Percentiles rank a stretch among this genome's conserved stretches.
phyloP scores from a whole-genome alignment of 2,113 vertebrate genomes.

The Helogale parvula region DNA sequence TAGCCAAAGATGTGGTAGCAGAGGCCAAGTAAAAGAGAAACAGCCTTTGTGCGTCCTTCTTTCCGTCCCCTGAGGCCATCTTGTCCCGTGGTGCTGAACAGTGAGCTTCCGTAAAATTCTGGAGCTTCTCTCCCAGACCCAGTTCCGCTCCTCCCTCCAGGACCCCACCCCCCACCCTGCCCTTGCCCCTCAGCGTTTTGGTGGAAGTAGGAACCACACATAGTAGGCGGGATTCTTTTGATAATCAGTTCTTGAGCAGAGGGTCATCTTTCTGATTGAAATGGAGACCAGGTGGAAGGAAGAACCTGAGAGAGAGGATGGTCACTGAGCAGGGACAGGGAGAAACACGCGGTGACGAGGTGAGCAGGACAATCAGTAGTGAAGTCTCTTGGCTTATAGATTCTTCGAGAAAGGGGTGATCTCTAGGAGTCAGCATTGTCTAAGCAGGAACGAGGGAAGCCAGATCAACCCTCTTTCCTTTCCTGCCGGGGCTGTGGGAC shows the following conservation, averaged over 20 bases:
- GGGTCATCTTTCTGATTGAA: background rate
- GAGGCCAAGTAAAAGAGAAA: background rate
- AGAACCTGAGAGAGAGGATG: background rate
- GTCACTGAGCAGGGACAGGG: fast-evolving
- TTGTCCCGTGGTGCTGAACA: background rate
- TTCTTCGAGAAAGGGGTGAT: background rate
- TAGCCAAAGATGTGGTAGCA: background rate
- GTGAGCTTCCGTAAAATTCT: background rate
- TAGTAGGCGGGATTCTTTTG: background rate
- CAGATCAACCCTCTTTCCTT: background rate
- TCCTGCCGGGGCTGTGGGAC: background rate
- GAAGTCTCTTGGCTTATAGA: fast-evolving
- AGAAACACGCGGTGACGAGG: too few relatives aligned
- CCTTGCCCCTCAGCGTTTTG: background rate
- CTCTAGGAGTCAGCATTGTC: background rate
- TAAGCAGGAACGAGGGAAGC: background rate
- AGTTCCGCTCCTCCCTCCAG: background rate
- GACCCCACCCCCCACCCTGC: background rate
- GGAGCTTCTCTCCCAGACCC: too few relatives aligned
- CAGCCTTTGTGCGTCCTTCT: background rate
- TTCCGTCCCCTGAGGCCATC: fast-evolving
- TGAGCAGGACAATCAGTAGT: background rate
- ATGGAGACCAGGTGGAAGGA: background rate
- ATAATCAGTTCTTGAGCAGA: background rate
- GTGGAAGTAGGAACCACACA: background rate